These are phyloP conservation scores for Perithous albicinctus DNA, from an alignment of 2,888 invertebrate genomes.

Conservation along the genomic window DNA sequence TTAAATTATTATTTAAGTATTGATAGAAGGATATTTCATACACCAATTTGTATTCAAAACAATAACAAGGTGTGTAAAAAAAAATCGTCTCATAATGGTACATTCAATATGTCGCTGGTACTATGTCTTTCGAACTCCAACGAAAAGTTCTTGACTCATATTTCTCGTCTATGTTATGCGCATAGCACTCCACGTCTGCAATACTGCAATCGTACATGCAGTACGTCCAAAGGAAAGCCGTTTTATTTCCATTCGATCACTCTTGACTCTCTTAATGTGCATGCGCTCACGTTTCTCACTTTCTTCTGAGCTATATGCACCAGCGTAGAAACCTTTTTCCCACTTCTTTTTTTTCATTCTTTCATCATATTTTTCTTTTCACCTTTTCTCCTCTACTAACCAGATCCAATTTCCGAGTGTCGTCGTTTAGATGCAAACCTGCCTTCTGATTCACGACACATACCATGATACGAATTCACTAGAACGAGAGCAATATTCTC, in stretches of 20 bases:
- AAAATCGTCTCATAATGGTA: too few species aligned
- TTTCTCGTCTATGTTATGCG: not conserved
- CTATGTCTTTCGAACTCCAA: constrained; percentile 79
- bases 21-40: too few species aligned
- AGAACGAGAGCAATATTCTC: constrained; percentile 81
- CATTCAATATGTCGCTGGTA: too few species aligned
- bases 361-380: not conserved
- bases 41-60: too few species aligned
- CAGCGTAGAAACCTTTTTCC: not conserved
- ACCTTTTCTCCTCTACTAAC: constrained; percentile 56
- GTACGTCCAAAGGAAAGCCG: not conserved
- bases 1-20: too few species aligned
- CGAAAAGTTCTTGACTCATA: not conserved
- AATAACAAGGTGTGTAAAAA: too few species aligned
- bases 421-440: constrained; percentile 84
- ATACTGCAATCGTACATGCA: not conserved
- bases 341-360: not conserved
- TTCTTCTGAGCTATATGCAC: not conserved
- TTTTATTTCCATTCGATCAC: constrained; percentile 8
- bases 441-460: constrained; percentile 86
- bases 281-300: constrained; percentile 1
- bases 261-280: not conserved
- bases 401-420: constrained; percentile 55
- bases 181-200: not conserved
- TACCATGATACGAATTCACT: constrained; percentile 86